Base-by-base conservation (phyloP, 2,797 vertebrate species). In the Hippocampus kuda region DNA sequence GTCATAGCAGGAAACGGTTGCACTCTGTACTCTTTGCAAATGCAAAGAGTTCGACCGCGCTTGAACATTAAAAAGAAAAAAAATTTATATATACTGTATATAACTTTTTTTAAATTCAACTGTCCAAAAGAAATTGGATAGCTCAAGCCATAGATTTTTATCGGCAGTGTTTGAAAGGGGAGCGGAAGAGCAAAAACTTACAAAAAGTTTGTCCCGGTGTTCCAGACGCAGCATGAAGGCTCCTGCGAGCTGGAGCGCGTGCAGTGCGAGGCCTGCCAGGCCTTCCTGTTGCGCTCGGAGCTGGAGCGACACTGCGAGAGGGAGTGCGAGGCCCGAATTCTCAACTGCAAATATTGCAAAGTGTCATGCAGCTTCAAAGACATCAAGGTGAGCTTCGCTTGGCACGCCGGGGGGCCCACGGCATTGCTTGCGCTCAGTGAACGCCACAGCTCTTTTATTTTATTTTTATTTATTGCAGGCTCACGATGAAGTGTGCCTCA, bases 401-500 rank as follows among this genome's bases (percentile, higher is more conserved):
- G 51, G 61, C 5, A 1, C 9, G 27, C 26, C 24, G 42, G 16
- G 2, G 34, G 34, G 5, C 0, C 4, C 34, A 34, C 34, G 34
- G 34, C 34, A 38, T 38, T 38, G 34, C 34, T 38, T 38, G 7
- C 12, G 12, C 1, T 11, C 38, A 1, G 24, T 18, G 9, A 66
- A 65, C 65, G 11, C 34, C 34, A 38, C 34, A 8, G 34, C 34
- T 38, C 7, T 38, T 38, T 66, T 11, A 3, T 57, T 30, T 24
- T 18, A 7, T 0, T 80, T 20, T 74, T 15, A n/a, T n/a, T n/a
- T n/a, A n/a, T 79, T 77, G 27, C 70, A 99, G 97, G 94, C 93
- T 0, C 97, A 99, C 20, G 92, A 94, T 1, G 93, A 95, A 24
- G 89, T 94, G 71, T 99, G 97, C 76, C 87, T 89, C 27, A 94